Evolutionary conservation across 2,797 vertebrate genomes (phyloP).

Genomic region (Coreius guichenoti): DNA sequence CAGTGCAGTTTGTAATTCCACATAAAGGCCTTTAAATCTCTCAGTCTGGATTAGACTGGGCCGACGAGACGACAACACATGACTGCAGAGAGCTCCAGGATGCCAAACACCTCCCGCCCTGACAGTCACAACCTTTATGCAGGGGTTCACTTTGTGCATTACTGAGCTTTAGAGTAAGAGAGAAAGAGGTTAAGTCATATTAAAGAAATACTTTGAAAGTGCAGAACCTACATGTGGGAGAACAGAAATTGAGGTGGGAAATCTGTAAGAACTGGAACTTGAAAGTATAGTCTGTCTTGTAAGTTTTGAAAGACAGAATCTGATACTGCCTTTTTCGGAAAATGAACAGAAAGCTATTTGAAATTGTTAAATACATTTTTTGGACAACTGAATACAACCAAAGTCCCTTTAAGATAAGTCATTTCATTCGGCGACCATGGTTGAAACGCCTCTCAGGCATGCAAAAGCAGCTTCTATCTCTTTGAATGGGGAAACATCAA

Average conservation of each 20-base stretch:
- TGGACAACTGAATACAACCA: no score
- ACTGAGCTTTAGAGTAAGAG: not conserved
- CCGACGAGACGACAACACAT: not conserved
- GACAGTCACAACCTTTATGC: not conserved
- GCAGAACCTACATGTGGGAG: not conserved
- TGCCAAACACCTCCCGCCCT: not conserved
- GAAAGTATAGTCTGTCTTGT: not conserved
- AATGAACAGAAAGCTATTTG: not conserved
- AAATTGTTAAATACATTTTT: no score
- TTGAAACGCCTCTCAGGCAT: no score
- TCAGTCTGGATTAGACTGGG: constrained; percentile 29
- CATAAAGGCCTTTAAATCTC: constrained; percentile 36
- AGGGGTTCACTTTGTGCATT: not conserved
- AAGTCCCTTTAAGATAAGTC: no score
- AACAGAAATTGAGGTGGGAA: not conserved
- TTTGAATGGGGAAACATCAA: no score
- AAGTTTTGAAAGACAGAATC: not conserved
- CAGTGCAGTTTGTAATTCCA: constrained; percentile 24
- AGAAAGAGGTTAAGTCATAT: not conserved
- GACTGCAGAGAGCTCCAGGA: not conserved
- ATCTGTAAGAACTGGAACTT: not conserved
- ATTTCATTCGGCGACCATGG: no score
- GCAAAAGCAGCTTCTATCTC: no score
- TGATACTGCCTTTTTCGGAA: not conserved
- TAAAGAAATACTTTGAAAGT: not conserved